A percentile compares a stretch with the other conserved stretches of the same genome.
These are phyloP conservation scores for Heteromurus nitidus DNA, from an alignment of 2,888 invertebrate genomes.

Conservation along the genomic window DNA sequence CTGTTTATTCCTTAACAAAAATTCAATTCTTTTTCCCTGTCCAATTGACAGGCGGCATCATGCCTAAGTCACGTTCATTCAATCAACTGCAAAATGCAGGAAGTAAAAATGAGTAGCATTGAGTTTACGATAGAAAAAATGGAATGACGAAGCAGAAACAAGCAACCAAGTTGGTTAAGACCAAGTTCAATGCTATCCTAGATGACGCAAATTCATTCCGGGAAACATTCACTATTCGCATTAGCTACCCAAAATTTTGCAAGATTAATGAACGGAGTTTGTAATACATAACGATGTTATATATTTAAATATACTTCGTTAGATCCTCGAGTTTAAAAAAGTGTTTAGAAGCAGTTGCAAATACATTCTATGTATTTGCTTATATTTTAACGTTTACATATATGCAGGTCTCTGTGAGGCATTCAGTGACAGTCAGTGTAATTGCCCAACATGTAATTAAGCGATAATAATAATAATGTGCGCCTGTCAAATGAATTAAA, in stretches of 20 bases:
- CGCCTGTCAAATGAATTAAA: not conserved
- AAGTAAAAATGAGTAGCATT: not conserved
- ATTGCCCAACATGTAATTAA: conserved; percentile 5
- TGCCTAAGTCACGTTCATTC: not conserved
- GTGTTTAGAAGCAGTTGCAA: no score
- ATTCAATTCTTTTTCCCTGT: not conserved
- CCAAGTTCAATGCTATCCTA: conserved; percentile 63
- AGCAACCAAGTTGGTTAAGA: conserved; percentile 23
- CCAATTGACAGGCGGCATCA: not conserved
- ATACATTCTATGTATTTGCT: no score
- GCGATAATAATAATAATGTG: not conserved
- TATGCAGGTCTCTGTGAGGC: no score
- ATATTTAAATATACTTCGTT: no score
- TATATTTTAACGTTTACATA: no score
- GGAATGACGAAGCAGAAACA: conserved; percentile 47
- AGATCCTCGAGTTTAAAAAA: no score
- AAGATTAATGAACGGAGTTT: no score
- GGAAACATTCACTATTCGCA: no score
- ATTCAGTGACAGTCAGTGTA: not conserved
- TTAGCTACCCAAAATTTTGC: no score
- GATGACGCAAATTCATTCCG: no score
- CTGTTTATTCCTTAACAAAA: no score
- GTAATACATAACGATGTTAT: no score
- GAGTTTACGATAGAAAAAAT: conserved; percentile 8
- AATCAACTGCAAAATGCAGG: conserved; percentile 14